A percentile compares a stretch with the other conserved stretches of the same genome.
These are phyloP conservation scores for Taeniopygia guttata DNA, from an alignment of 2,797 vertebrate genomes.

Conservation along the genomic window DNA sequence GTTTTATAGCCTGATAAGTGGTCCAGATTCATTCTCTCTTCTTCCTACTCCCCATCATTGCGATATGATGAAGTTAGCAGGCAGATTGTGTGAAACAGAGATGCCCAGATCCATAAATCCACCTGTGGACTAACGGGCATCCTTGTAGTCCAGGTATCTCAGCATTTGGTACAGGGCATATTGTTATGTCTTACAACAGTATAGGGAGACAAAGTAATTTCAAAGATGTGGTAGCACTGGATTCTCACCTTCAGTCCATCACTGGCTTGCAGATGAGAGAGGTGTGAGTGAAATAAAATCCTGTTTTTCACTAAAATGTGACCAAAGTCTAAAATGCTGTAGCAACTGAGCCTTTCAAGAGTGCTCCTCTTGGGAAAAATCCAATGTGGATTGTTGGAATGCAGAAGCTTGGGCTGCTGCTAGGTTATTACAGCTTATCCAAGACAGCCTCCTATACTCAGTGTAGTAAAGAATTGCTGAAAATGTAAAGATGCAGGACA, in stretches of 20 bases:
- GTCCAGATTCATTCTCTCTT: background rate
- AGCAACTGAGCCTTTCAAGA: background rate
- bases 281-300: background rate
- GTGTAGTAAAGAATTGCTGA: background rate
- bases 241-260: background rate
- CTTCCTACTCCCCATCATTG: background rate
- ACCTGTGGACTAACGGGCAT: background rate
- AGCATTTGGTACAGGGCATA: background rate
- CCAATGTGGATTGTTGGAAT: background rate
- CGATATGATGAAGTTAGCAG: background rate
- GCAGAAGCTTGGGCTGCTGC: background rate
- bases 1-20: constrained; percentile 22
- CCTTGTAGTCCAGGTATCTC: background rate
- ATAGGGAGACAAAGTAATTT: background rate
- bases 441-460: background rate
- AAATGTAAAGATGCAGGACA: background rate
- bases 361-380: background rate
- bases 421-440: background rate
- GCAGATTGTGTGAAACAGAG: background rate
- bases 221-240: background rate
- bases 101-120: background rate
- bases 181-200: background rate
- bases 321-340: background rate
- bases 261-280: background rate
- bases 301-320: background rate